Evolutionary conservation across 1,140 invertebrate species (phyloP).

Genomic region (Leptopilina clavipes): DNA sequence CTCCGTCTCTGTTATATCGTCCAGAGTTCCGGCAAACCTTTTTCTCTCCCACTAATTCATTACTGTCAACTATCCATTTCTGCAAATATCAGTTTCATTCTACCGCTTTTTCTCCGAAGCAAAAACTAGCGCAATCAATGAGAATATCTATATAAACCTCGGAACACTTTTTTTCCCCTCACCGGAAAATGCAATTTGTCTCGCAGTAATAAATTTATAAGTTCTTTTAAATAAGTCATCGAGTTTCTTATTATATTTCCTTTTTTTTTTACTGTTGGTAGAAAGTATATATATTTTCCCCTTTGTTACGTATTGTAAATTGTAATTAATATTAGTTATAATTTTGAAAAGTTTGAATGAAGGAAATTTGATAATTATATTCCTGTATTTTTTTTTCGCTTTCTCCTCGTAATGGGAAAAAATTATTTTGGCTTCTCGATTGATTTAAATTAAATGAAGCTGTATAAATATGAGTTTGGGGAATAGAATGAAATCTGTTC

Average conservation of each 20-base stretch:
- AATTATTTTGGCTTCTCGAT: background rate
- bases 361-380: no score
- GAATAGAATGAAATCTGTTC: background rate
- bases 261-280: no score
- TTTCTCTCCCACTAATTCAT: conserved; percentile 42
- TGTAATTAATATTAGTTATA: no score
- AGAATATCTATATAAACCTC: conserved; percentile 9
- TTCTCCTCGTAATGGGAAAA: no score
- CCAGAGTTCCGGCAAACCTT: conserved; percentile 45
- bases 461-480: conserved; percentile 3
- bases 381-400: no score
- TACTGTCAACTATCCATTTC: conserved; percentile 39
- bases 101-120: background rate
- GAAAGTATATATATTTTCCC: no score
- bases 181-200: conserved; percentile 12
- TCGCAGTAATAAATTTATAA: background rate
- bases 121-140: conserved; percentile 29
- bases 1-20: conserved; percentile 50
- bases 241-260: no score
- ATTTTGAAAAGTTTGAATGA: no score
- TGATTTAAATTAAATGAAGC: conserved; percentile 3
- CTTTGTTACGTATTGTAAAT: no score
- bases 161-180: background rate
- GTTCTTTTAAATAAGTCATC: conserved; percentile 6
- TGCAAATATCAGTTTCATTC: conserved; percentile 46